Evolutionary conservation across 2,888 invertebrate genomes (phyloP).

Genomic region (Morpho deidamia): DNA sequence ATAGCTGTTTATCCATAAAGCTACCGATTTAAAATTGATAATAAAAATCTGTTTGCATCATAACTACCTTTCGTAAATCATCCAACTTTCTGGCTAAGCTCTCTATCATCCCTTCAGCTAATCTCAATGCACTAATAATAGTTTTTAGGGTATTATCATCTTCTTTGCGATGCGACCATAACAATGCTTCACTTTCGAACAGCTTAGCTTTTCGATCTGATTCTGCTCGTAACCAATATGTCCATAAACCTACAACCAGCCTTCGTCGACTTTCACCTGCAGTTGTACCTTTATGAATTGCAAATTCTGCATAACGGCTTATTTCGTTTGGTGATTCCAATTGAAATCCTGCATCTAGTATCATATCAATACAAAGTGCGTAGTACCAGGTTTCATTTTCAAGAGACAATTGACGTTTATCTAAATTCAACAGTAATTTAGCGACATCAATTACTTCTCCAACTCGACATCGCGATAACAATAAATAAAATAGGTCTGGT

Average conservation of each 20-base stretch:
- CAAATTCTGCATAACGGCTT: conserved; percentile 54
- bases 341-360: conserved; percentile 76
- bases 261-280: conserved; percentile 47
- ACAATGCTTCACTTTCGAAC: conserved; percentile 61
- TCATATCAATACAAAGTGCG: conserved; percentile 76
- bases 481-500: conserved; percentile 62
- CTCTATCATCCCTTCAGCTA: conserved; percentile 67
- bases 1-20: too few relatives aligned
- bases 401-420: conserved; percentile 36
- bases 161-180: conserved; percentile 40
- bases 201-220: conserved; percentile 50
- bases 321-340: conserved; percentile 68
- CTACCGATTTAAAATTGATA: too few relatives aligned
- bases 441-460: conserved; percentile 69
- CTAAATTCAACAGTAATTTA: conserved; percentile 45
- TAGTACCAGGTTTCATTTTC: conserved; percentile 74
- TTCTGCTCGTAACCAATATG: conserved; percentile 60
- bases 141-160: conserved; percentile 48
- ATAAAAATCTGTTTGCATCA: background rate
- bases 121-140: conserved; percentile 53
- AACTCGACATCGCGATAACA: conserved; percentile 61
- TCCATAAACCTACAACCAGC: conserved; percentile 58
- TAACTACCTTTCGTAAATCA: conserved; percentile 55
- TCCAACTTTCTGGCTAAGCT: conserved; percentile 66
- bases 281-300: conserved; percentile 39